Conservation (phyloP, 2,888 invertebrate species). For the Dioctria rufipes region DNA sequence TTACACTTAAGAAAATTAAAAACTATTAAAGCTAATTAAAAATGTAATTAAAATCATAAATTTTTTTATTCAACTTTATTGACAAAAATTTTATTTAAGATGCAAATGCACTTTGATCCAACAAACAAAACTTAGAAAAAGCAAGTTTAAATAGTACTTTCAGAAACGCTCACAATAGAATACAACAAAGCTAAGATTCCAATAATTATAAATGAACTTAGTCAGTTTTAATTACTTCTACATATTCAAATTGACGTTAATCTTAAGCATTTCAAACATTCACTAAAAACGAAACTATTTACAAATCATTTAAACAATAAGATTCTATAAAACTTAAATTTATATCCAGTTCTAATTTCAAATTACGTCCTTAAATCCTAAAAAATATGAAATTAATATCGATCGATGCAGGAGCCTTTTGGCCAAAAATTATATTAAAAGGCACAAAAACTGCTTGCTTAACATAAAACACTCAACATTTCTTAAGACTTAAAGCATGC, state of each 20-base stretch:
- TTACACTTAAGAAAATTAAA: too few relatives aligned
- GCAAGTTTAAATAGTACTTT: constrained; percentile 27
- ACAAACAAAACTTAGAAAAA: constrained; percentile 4
- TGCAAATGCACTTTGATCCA: constrained; percentile 26
- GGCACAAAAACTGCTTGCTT: constrained; percentile 20
- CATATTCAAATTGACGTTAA: constrained; percentile 1
- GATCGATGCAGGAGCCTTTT: neutral
- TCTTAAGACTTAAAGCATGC: neutral
- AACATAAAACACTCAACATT: neutral
- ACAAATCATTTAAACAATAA: constrained; percentile 16
- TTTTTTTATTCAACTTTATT: constrained; percentile 38
- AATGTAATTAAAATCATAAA: neutral
- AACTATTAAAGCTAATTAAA: neutral
- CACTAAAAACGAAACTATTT: constrained; percentile 22
- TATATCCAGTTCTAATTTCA: neutral
- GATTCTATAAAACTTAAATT: neutral
- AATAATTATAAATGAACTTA: neutral
- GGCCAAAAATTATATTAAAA: neutral
- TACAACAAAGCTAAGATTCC: neutral
- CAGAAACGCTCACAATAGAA: constrained; percentile 7
- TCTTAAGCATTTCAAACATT: constrained; percentile 18
- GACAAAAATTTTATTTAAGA: constrained; percentile 20
- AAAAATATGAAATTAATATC: neutral
- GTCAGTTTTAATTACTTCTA: neutral
- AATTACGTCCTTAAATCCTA: neutral